Base-by-base conservation (phyloP, 2,888 invertebrate genomes). In the Leptinotarsa rubiginosa region DNA sequence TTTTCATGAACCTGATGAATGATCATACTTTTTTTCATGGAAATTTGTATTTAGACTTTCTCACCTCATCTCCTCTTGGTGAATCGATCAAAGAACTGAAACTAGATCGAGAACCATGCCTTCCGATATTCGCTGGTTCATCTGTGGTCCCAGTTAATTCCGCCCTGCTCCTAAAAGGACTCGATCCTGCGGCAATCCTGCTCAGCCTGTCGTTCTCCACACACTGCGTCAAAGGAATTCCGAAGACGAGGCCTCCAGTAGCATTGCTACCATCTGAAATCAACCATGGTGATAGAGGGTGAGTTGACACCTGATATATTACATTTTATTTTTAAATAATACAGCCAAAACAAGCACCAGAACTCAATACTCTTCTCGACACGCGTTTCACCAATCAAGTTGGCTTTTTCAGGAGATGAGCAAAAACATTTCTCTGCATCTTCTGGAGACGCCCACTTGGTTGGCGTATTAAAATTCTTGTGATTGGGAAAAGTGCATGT, bases 201-300 rank as follows among this genome's bases (percentile, higher is more conserved):
- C 89, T 87, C 73, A 91, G 84, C 75, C 91, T 88, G 87, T 97
- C 97, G 81, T 95, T 94, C 84, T 94, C 93, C 81, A 97, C 92
- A 86, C 97, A 97, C 85, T 95, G 95, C 70, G 92, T 90, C 80
- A 97, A 88, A 1, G 96, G 93, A 79, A 96, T 93, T 12, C 97
- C 97, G 84, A 97, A 97, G 72, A 96, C 94, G 81, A 94, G 89
- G 73, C 95, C 93, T 79, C 89, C 86, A n/a, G 73, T 65, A 50
- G 82, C 70, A 72, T 75, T 79, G 67, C 75, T 77, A 47, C 82
- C 83, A 73, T 86, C 85, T 85, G 81, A 69, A 56, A 41, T 41
- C 41, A 41, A 41, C 10, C 10, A 41, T 41, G 41, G 2, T 2
- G 41, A 41, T 10, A 41, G 12, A 41, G 41, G 2, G 41, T 4